Percentiles rank a stretch among this genome's conserved stretches.
Evolutionary conservation across 2,113 vertebrate species (phyloP).

Genomic region (Hydropotes inermis): DNA sequence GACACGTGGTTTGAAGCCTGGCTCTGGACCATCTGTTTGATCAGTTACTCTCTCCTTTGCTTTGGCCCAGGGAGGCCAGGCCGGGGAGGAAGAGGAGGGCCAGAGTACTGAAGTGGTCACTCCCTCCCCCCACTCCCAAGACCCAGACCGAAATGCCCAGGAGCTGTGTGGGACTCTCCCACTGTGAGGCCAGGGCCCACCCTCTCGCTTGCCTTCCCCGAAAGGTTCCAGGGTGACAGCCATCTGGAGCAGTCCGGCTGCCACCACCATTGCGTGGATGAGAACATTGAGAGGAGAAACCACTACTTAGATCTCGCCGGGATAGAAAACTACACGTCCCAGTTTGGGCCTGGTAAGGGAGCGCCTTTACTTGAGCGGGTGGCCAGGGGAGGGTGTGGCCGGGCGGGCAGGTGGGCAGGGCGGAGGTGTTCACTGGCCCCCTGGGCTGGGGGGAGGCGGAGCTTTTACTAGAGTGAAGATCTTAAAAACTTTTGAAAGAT

Average conservation of each 20-base stretch:
- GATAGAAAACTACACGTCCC: constrained; percentile 98
- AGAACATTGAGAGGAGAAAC: constrained; percentile 99
- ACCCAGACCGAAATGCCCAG: background rate
- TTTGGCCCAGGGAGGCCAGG: background rate
- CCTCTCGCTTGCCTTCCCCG: constrained; percentile 21
- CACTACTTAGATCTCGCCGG: constrained; percentile 99
- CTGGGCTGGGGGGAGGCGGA: background rate
- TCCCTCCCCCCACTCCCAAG: background rate
- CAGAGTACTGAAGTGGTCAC: background rate
- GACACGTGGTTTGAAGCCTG: background rate
- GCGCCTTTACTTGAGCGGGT: accelerated
- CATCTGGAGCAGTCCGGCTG: constrained; percentile 89
- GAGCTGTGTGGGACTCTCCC: background rate
- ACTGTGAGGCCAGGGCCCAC: background rate
- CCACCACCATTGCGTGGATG: constrained; percentile 95
- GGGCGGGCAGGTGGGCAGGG: accelerated
- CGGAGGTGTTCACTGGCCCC: accelerated
- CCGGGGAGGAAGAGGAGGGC: background rate
- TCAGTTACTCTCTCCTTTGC: background rate
- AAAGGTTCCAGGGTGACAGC: constrained; percentile 93
- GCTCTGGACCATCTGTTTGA: background rate
- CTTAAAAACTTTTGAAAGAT: background rate
- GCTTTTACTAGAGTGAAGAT: too few species aligned
- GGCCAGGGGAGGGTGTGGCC: accelerated
- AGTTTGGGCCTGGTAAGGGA: constrained; percentile 92